Evolutionary conservation across 2,888 invertebrate species (phyloP), one percentile per base, ranked within the genome.

Genomic region (Ormyrus nitidulus): DNA sequence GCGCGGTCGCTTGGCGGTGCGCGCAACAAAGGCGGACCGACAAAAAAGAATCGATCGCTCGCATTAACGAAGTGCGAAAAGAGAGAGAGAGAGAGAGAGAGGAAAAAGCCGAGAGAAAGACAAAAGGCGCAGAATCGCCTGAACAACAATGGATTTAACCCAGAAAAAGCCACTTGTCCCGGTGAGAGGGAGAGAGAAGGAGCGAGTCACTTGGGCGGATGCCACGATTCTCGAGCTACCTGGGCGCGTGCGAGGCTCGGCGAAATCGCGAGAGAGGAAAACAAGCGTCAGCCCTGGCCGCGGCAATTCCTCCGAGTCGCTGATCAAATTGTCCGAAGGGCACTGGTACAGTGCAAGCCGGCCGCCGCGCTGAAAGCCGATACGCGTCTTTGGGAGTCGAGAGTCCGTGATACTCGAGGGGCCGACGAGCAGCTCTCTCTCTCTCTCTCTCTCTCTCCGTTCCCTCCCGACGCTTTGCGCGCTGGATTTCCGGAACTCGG

Each of bases 81-180:
- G 34, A 34, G 19, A 10, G 61, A 46, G 46, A 34, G 34, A 34
- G 34, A 34, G 34, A 19, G 19, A 19, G 6, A 62, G 11, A 44
- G 46, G 46, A 6, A 46, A 62, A 46, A 44, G 34, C 34, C 34
- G 48, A 46, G 59, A 6, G 53, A 34, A 56, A 54, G 58, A 64
- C 19, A 48, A 61, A 19, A 51, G 34, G 19, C 19, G 34, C 19
- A 11, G 59, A 66, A 72, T 59, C 66, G 65, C 13, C 34, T 44
- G 72, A 61, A 65, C 54, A 71, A 79, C 65, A 79, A 75, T 71
- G 71, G 79, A 56, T 71, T 76, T 66, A 80, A 61, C 75, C 71
- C 51, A 62, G 62, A 72, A 76, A 79, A 51, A 48, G 65, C 11
- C 62, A 48, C 62, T 62, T n/a, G n/a, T 6, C 34, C 34, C 13